These are phyloP conservation scores for Bombus superbus DNA, from an alignment of 1,140 invertebrate species.

Conservation along the genomic window DNA sequence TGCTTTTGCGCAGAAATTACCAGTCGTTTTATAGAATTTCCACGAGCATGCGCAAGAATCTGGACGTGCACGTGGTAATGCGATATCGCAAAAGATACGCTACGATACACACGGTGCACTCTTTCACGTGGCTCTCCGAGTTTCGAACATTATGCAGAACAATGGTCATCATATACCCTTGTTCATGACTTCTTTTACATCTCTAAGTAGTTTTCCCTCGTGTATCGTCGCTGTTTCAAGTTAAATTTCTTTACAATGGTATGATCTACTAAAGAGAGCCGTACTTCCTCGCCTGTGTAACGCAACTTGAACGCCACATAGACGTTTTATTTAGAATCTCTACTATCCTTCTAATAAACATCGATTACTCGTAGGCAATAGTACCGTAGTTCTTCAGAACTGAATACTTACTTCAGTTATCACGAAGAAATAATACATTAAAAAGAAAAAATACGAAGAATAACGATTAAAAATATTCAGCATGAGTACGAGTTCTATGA, in stretches of 20 bases:
- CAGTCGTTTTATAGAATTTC: constrained; percentile 1
- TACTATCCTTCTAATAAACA: background rate
- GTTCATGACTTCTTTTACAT: constrained; percentile 27
- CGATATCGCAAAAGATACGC: constrained; percentile 45
- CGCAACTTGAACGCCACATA: background rate
- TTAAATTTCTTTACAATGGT: constrained; percentile 17
- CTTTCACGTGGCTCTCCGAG: constrained; percentile 29
- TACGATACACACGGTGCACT: constrained; percentile 38
- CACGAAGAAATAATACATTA: background rate
- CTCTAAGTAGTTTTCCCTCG: constrained; percentile 16
- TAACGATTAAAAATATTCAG: background rate
- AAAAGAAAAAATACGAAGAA: background rate
- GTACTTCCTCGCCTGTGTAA: background rate
- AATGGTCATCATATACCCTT: constrained; percentile 38
- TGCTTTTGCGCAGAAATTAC: constrained; percentile 35
- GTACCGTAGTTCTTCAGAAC: background rate
- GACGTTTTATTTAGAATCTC: background rate
- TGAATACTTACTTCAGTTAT: background rate
- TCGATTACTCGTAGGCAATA: background rate
- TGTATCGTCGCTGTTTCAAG: background rate
- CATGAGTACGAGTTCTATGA: background rate
- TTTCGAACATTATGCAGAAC: constrained; percentile 36
- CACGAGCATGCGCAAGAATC: constrained; percentile 35
- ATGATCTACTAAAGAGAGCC: background rate
- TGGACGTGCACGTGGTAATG: constrained; percentile 51